These are phyloP conservation scores for Agelas oroides DNA, from an alignment of 37 sponge, comb jelly and placozoan genomes.

Conservation along the genomic window DNA sequence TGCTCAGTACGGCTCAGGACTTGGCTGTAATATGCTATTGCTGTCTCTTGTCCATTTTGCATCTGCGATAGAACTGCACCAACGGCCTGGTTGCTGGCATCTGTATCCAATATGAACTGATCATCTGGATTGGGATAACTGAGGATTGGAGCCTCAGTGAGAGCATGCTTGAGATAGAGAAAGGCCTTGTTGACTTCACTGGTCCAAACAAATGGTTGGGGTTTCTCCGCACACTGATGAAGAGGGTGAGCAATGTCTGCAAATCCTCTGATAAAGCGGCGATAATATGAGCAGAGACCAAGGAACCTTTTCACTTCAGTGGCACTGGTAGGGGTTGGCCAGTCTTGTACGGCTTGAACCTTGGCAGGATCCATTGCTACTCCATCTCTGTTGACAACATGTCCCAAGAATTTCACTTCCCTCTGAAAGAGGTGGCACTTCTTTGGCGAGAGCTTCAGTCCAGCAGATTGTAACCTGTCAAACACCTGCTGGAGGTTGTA, in stretches of 20 bases:
- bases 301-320: too few relatives aligned
- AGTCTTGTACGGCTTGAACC: conserved; percentile 11
- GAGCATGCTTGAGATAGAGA: not conserved
- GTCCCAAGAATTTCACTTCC: conserved; percentile 28
- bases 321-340: too few relatives aligned
- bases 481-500: conserved; percentile 19
- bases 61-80: conserved; percentile 41
- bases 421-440: conserved; percentile 25
- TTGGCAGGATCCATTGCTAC: conserved; percentile 12
- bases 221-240: too few relatives aligned
- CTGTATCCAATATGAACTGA: conserved; percentile 50
- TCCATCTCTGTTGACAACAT: conserved; percentile 40
- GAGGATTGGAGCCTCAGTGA: conserved; percentile 1
- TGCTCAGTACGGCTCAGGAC: too few relatives aligned
- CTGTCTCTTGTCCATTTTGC: conserved; percentile 14
- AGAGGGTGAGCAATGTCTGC: too few relatives aligned
- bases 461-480: not conserved
- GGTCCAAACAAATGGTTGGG: conserved; percentile 27
- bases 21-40: too few relatives aligned
- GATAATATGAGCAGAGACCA: too few relatives aligned
- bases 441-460: conserved; percentile 40
- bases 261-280: too few relatives aligned
- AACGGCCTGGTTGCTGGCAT: conserved; percentile 27
- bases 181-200: conserved; percentile 20
- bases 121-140: conserved; percentile 18